Percentiles rank a stretch among this genome's conserved stretches.
These are phyloP conservation scores for Azemiops feae DNA, from an alignment of 2,113 vertebrate genomes.

Conservation along the genomic window DNA sequence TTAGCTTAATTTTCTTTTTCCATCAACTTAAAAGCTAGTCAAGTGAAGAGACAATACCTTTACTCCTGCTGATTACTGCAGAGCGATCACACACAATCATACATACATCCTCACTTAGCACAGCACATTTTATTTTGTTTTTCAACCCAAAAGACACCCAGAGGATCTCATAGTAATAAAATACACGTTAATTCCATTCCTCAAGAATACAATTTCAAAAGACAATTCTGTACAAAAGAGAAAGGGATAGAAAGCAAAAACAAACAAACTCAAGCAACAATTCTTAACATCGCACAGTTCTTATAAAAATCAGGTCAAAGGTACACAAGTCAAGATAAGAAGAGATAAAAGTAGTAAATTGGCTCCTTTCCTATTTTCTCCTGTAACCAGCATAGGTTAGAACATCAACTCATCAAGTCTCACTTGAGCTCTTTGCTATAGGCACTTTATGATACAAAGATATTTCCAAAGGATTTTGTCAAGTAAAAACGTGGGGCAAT, in stretches of 20 bases:
- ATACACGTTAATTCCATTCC: background rate
- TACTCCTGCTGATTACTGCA: background rate
- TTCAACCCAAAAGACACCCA: background rate
- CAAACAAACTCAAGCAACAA: background rate
- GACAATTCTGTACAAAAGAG: background rate
- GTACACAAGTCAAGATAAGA: background rate
- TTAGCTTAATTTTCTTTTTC: background rate
- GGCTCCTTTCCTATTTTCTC: background rate
- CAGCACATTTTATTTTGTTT: background rate
- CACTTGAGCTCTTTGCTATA: background rate
- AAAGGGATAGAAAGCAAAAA: background rate
- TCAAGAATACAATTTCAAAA: background rate
- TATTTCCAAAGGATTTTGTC: background rate
- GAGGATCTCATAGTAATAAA: background rate
- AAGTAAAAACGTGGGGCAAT: background rate
- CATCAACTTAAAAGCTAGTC: background rate
- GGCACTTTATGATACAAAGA: background rate
- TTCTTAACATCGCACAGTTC: background rate
- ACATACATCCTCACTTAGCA: background rate
- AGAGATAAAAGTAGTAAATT: background rate
- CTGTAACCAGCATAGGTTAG: background rate
- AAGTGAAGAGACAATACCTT: background rate
- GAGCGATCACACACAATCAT: background rate
- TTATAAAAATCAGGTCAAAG: background rate
- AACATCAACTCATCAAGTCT: background rate